Conservation (phyloP, 2,113 vertebrate genomes). For the Chamaea fasciata region DNA sequence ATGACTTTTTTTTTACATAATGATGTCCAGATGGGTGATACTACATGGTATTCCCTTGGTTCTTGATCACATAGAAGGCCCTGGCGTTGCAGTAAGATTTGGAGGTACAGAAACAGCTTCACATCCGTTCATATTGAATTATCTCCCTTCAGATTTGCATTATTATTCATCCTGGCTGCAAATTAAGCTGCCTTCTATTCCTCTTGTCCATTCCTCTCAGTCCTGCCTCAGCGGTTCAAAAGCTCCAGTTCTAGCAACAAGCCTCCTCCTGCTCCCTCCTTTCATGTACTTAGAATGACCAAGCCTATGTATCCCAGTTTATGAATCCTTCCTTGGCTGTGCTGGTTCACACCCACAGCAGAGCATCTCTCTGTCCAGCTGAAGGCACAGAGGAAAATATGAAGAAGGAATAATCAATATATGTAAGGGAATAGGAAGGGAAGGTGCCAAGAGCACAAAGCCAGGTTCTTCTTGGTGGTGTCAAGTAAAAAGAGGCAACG, state of each 20-base stretch:
- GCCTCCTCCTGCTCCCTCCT: not conserved
- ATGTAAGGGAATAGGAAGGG: not conserved
- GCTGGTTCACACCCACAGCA: not conserved
- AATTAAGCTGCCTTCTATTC: not conserved
- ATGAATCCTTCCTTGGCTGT: not conserved
- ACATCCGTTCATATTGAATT: not conserved
- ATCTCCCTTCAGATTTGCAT: not conserved
- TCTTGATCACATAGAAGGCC: not conserved
- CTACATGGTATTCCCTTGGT: fast-evolving
- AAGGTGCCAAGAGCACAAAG: not conserved
- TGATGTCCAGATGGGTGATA: too few relatives aligned
- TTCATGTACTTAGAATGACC: not conserved
- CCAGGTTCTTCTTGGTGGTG: not conserved
- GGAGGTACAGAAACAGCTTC: not conserved
- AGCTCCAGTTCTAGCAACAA: not conserved
- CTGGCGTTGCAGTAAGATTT: not conserved
- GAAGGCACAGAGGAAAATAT: not conserved
- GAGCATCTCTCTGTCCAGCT: not conserved
- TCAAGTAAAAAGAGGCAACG: not conserved
- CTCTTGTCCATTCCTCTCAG: not conserved
- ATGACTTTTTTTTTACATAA: not conserved
- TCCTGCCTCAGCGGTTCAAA: not conserved
- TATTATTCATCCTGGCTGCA: not conserved
- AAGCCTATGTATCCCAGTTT: fast-evolving
- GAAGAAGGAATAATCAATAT: not conserved